Evolutionary conservation across 1,140 invertebrate species (phyloP), one percentile per base, ranked within the genome.

Genomic region (Caenorhabditis tropicalis): DNA sequence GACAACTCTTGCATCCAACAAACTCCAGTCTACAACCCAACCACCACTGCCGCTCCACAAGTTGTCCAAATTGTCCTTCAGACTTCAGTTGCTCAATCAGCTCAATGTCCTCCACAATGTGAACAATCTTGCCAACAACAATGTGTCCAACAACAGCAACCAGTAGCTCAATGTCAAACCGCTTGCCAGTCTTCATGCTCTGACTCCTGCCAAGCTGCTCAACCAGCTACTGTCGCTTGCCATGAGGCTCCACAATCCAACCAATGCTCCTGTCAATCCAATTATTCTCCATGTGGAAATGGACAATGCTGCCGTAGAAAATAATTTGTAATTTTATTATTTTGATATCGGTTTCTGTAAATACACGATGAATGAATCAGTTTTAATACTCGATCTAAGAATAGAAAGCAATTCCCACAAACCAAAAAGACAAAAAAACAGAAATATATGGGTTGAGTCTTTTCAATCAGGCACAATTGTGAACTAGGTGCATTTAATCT

Each of bases 101-200:
- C 53, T 43, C 74, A 81, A 19, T 85, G 74, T 49, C 16, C 49
- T 31, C 84, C 84, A 31, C 33, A 60, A 36, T 81, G 79, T 56
- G 48, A 85, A 31, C 80, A 81, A 33, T 46, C 60, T 21, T 82
- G 84, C 79, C 70, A 79, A 51, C 70, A 84, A 39, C 82, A 83
- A 53, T 83, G 82, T 43, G 65, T 53, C 29, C 82, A 83, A 60
- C 82, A 83, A 33, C 36, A 82, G 29, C 70, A 85, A 53, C 58
- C 80, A 53, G 36, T 31, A 15, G 58, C 82, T 43, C 81, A 82
- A 29, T 86, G 85, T 24, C 85, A 86, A 48, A n/a, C 82, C 2
- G 81, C 85, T 27, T 86, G 82, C 48, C 80, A 82, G 21, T 81
- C 43, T n/a, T 53, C 29, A 4, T 84, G 83, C 70, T 43, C 29